These are phyloP conservation scores for Balaeniceps rex DNA, from an alignment of 2,113 vertebrate genomes.

Conservation along the genomic window DNA sequence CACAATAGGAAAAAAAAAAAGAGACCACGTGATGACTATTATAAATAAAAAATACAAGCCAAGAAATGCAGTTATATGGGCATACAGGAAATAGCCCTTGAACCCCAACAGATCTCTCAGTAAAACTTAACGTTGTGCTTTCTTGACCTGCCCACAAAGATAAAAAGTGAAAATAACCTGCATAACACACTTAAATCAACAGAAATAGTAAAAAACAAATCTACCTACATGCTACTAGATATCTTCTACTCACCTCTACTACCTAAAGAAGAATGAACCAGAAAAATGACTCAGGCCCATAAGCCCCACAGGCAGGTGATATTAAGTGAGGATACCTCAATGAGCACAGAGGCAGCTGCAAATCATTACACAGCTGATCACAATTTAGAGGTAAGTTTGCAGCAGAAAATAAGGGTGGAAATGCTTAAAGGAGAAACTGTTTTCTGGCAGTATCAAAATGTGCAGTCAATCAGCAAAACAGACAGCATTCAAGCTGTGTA, in stretches of 20 bases:
- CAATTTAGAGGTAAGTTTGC: neutral
- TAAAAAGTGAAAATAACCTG: neutral
- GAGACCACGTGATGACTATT: neutral
- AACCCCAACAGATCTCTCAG: neutral
- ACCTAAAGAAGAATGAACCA: neutral
- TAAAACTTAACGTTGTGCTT: neutral
- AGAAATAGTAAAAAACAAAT: neutral
- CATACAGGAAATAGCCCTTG: neutral
- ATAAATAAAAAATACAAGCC: neutral
- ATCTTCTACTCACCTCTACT: neutral
- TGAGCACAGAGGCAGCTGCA: neutral
- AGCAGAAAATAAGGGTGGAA: neutral
- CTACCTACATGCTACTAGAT: fast-evolving
- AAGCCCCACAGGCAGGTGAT: neutral
- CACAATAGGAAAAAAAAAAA: neutral
- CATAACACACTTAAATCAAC: neutral
- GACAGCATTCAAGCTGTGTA: neutral
- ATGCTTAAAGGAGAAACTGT: neutral
- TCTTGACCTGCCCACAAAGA: neutral
- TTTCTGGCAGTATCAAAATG: neutral
- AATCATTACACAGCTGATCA: neutral
- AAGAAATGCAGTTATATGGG: neutral
- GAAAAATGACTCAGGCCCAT: fast-evolving
- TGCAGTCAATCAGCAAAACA: neutral
- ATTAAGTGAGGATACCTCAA: neutral